Evolutionary conservation across 2,113 vertebrate genomes (phyloP), one percentile per base, ranked within the genome.

Genomic region (Oreochromis tanganicae): DNA sequence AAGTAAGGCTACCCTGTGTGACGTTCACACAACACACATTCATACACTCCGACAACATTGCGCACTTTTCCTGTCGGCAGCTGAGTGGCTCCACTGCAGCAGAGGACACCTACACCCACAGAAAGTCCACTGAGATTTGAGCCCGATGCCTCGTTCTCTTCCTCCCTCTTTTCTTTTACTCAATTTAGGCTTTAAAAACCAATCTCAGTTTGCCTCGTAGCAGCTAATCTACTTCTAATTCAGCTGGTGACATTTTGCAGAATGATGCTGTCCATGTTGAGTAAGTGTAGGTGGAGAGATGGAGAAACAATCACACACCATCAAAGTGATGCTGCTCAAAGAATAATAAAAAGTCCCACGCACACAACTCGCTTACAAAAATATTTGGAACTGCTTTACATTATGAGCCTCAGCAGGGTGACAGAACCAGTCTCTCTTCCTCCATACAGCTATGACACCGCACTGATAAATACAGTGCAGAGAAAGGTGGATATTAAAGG

Each of bases 41-140:
- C 32, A 68, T 43, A 85, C n/a, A 63, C 34, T 11, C 73, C 55
- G 54, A 75, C 43, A 79, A 57, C 46, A 54, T 81, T 17, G 19
- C 73, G 86, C n/a, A 73, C 52, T 61, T 55, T 87, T 90, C 86
- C 88, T 84, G 83, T 57, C 91, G 81, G 84, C 82, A 84, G 63
- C 54, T 4, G 38, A 89, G 57, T 59, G 36, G 82, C 81, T 88
- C 71, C 32, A 34, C 86, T 84, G 87, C 86, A 75, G 75, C 73
- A 81, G 24, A 75, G 41, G n/a, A 17, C 79, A 59, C 57, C 80
- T 82, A 41, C 52, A 55, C 11, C 59, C 34, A 75, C 41, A 82
- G 14, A 86, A 54, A 21, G 46, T n/a, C n/a, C 9, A 32, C 85
- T 63, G 84, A 29, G 38, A 82, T 79, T 61, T 4, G n/a, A 89